These are phyloP conservation scores for Naja naja DNA, from an alignment of 2,113 vertebrate species.

Conservation along the genomic window DNA sequence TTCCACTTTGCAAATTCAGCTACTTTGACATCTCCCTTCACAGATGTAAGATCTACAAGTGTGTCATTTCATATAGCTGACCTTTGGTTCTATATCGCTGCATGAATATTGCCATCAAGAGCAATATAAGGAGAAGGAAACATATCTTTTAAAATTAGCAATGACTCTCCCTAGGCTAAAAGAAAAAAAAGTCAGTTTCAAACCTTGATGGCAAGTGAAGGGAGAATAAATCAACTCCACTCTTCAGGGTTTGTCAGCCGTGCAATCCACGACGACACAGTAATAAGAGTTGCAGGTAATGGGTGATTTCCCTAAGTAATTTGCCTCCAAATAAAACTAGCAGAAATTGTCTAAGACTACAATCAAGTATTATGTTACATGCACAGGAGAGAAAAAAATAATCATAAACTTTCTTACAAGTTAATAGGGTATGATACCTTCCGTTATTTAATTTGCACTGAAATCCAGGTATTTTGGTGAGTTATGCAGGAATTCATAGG, in stretches of 20 bases:
- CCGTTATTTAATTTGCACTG: background rate
- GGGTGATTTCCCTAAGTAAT: slow-evolving; percentile 7
- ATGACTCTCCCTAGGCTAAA: background rate
- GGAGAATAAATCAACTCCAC: no score
- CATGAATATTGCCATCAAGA: no score
- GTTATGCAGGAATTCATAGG: background rate
- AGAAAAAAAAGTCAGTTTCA: background rate
- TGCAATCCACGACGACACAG: background rate
- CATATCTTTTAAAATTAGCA: slow-evolving; percentile 3
- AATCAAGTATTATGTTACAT: slow-evolving; percentile 1
- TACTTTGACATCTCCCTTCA: no score
- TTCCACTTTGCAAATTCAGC: no score
- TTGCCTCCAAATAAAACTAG: background rate
- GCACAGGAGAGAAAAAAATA: background rate
- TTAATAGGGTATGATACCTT: background rate
- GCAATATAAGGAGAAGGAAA: background rate
- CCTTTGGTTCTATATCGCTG: no score
- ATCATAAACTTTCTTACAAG: background rate
- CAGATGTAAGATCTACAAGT: no score
- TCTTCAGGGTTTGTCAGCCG: background rate
- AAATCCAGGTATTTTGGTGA: background rate
- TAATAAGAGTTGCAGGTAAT: slow-evolving; percentile 8
- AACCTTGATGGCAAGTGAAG: no score
- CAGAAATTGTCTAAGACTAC: background rate
- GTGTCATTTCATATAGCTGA: no score